A percentile compares a stretch with the other conserved stretches of the same genome.
Evolutionary conservation across 2,888 invertebrate species (phyloP).

Genomic region (Copidosoma aretas): DNA sequence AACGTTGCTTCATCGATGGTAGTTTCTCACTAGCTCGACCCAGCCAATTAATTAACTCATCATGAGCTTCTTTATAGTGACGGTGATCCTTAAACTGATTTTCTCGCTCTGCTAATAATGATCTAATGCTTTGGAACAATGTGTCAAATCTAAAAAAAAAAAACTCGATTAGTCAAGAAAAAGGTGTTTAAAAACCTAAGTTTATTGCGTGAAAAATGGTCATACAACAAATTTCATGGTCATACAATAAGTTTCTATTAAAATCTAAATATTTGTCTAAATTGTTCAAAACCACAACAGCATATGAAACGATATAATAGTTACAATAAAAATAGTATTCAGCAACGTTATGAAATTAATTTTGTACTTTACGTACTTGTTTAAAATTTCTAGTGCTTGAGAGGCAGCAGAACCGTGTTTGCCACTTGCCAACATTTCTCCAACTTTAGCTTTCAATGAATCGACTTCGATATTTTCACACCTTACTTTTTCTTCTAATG

Average conservation of each 20-base stretch:
- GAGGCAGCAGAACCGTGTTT: slow-evolving; percentile 83
- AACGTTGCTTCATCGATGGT: slow-evolving; percentile 83
- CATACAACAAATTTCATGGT: too few species aligned
- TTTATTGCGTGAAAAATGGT: too few species aligned
- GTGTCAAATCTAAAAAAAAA: slow-evolving; percentile 74
- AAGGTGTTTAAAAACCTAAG: too few species aligned
- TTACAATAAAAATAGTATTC: too few species aligned
- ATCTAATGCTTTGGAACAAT: slow-evolving; percentile 77
- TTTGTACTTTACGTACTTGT: slow-evolving; percentile 58
- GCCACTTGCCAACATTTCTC: slow-evolving; percentile 84
- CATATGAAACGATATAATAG: too few species aligned
- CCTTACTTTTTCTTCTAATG: slow-evolving; percentile 85
- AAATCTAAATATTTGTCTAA: too few species aligned
- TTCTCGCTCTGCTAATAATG: slow-evolving; percentile 77
- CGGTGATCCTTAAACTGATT: slow-evolving; percentile 88
- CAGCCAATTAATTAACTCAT: slow-evolving; percentile 88
- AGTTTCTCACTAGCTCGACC: slow-evolving; percentile 87
- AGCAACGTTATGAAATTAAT: background rate
- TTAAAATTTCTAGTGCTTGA: slow-evolving; percentile 84
- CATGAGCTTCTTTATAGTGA: slow-evolving; percentile 88
- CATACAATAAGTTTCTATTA: too few species aligned
- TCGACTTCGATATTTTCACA: slow-evolving; percentile 92
- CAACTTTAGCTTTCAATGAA: slow-evolving; percentile 80
- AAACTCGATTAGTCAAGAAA: too few species aligned
- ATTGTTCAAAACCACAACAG: too few species aligned